These are phyloP conservation scores for Notodonta ziczac DNA, from an alignment of 2,888 invertebrate species.

Conservation along the genomic window DNA sequence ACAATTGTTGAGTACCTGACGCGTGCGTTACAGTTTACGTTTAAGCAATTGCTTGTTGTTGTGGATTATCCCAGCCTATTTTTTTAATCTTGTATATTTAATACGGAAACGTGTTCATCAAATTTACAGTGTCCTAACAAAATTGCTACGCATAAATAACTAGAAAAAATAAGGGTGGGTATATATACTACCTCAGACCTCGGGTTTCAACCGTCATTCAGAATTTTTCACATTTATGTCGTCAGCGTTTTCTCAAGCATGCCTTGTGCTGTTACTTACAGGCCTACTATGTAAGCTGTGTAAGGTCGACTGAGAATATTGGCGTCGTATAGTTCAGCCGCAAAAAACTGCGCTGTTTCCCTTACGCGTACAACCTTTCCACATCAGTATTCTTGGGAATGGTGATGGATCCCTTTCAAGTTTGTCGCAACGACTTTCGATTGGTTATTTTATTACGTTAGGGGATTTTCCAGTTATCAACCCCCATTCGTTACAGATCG, in stretches of 20 bases:
- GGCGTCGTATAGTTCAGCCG: slow-evolving; percentile 49
- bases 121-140: too few species aligned
- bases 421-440: slow-evolving; percentile 13
- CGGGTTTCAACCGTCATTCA: slow-evolving; percentile 7
- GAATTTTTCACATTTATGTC: slow-evolving; percentile 26
- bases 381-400: slow-evolving; percentile 44
- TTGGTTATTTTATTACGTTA: slow-evolving; percentile 39
- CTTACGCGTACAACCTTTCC: slow-evolving; percentile 50
- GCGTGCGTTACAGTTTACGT: too few species aligned
- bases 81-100: too few species aligned
- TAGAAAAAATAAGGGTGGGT: too few species aligned
- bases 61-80: too few species aligned
- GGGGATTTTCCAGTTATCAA: slow-evolving; percentile 12
- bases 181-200: too few species aligned
- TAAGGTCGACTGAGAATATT: slow-evolving; percentile 45
- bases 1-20: too few species aligned
- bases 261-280: slow-evolving; percentile 50
- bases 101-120: too few species aligned
- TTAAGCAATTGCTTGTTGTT: too few species aligned
- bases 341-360: slow-evolving; percentile 57
- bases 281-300: slow-evolving; percentile 29
- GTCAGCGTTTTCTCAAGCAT: slow-evolving; percentile 34
- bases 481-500: not conserved
- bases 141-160: too few species aligned
- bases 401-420: slow-evolving; percentile 38